A percentile compares a stretch with the other conserved stretches of the same genome.
Evolutionary conservation across 1,140 invertebrate species (phyloP).

Genomic region (Stegodyphus mimosarum): DNA sequence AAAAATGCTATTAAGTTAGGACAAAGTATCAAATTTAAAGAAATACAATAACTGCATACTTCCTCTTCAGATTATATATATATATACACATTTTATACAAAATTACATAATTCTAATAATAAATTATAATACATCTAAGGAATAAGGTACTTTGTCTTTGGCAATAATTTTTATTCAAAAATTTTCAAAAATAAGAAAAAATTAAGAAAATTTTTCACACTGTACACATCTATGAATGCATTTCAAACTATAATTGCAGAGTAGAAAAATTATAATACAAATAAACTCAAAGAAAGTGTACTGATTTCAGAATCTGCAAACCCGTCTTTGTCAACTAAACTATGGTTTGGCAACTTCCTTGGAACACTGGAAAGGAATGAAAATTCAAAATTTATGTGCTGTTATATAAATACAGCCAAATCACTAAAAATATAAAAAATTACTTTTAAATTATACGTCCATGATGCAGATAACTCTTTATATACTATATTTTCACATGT

Average conservation of each 20-base stretch:
- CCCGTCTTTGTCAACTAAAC: not conserved
- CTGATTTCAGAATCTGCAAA: not conserved
- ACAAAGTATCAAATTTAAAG: not conserved
- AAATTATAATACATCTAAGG: slow-evolving; percentile 1
- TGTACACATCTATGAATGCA: not conserved
- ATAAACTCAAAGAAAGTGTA: not conserved
- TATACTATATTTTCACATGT: too few relatives aligned
- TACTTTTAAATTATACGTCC: too few relatives aligned
- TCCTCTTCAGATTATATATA: not conserved
- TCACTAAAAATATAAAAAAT: too few relatives aligned
- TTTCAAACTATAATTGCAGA: not conserved
- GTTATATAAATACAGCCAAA: not conserved
- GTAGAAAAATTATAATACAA: not conserved
- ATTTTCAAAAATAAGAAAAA: not conserved
- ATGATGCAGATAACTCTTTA: too few relatives aligned
- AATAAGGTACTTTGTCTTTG: not conserved
- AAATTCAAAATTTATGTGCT: not conserved
- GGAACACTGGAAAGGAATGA: not conserved
- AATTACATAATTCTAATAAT: not conserved
- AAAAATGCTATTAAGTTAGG: not conserved
- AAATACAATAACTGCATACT: not conserved
- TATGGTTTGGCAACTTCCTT: too few relatives aligned
- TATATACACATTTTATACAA: not conserved
- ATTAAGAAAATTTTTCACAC: not conserved
- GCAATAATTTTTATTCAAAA: not conserved